Evolutionary conservation across 2,113 vertebrate species (phyloP).

Genomic region (Indri indri): DNA sequence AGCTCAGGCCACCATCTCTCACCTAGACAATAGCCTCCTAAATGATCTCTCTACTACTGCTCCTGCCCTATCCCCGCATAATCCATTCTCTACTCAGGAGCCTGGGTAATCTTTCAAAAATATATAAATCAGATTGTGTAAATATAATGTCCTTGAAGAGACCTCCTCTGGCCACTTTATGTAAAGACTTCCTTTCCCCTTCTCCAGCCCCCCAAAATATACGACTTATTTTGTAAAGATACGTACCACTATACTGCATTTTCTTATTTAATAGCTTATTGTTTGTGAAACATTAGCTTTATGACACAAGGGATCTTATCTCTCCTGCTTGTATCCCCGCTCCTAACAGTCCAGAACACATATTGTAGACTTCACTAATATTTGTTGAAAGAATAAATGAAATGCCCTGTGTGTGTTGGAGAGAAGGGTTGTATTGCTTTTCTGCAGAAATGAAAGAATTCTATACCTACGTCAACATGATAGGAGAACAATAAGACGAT

Average conservation of each 20-base stretch:
- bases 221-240: background rate
- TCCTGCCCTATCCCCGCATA: accelerated
- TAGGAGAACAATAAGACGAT: background rate
- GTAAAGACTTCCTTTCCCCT: background rate
- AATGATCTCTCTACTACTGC: background rate
- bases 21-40: background rate
- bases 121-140: background rate
- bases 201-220: background rate
- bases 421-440: background rate
- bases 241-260: background rate
- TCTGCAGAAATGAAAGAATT: background rate
- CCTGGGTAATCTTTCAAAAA: background rate
- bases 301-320: background rate
- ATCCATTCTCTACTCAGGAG: background rate
- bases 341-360: background rate
- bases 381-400: background rate
- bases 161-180: background rate
- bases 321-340: background rate
- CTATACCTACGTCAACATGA: background rate
- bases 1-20: background rate
- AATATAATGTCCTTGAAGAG: background rate
- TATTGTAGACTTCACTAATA: background rate
- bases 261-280: background rate
- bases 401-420: accelerated
- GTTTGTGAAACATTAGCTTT: background rate